Percentiles rank a stretch among this genome's conserved stretches.
These are phyloP conservation scores for Pectinophora gossypiella DNA, from an alignment of 1,140 invertebrate genomes.

Conservation along the genomic window DNA sequence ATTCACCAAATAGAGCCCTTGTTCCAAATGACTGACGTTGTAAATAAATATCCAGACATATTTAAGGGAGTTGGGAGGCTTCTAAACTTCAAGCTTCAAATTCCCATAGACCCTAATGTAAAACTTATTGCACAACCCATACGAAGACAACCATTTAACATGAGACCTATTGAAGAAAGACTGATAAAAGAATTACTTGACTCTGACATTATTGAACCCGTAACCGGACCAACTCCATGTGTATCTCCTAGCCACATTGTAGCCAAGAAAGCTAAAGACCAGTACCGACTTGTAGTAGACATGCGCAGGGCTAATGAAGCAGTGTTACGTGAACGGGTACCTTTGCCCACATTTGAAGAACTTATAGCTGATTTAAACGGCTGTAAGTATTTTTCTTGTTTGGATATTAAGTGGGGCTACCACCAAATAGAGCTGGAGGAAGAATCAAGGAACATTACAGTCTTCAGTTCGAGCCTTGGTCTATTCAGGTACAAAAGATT, in stretches of 20 bases:
- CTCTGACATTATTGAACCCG: conserved; percentile 27
- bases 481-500: conserved; percentile 24
- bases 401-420: conserved; percentile 31
- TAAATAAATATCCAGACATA: conserved; percentile 3
- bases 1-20: neutral
- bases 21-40: neutral
- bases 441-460: conserved; percentile 18
- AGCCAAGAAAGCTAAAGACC: conserved; percentile 4
- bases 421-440: conserved; percentile 33
- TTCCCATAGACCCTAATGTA: conserved; percentile 23
- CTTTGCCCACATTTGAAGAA: conserved; percentile 28
- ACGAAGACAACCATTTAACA: conserved; percentile 20
- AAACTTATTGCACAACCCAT: conserved; percentile 28
- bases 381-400: conserved; percentile 19
- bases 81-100: conserved; percentile 23
- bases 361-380: conserved; percentile 25
- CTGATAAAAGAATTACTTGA: conserved; percentile 18
- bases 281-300: conserved; percentile 13
- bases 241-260: conserved; percentile 24
- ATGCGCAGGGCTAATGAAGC: conserved; percentile 36
- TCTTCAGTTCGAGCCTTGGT: conserved; percentile 23
- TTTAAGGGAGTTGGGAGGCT: conserved; percentile 21
- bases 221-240: conserved; percentile 26
- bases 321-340: conserved; percentile 28
- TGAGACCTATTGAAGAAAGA: conserved; percentile 23